Evolutionary conservation across 2,888 invertebrate species (phyloP), one percentile per base, ranked within the genome.

Genomic region (Plagiodera versicolora): DNA sequence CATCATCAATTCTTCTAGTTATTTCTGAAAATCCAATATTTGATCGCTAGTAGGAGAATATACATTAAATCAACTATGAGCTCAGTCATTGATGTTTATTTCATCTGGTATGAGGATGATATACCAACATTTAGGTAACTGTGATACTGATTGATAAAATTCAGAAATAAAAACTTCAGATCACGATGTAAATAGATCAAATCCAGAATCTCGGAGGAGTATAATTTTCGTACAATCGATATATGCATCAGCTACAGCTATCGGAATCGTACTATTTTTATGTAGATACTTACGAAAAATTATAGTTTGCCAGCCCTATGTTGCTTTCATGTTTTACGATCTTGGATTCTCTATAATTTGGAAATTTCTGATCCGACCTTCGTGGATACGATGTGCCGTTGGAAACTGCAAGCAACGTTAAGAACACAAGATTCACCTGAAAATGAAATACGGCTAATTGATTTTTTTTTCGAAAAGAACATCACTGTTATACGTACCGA

Each of bases 291-390:
- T 60, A 69, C 69, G 66, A 63, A 56, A 69, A 69, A 48, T 67
- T 69, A 48, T 69, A 69, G 48, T 67, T 67, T 24, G 56, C 60
- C n/a, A 63, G 19, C 39, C 69, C 69, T 44, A 69, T 61, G 44
- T 69, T 69, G 54, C 60, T 69, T 51, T 69, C 65, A 49, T 69
- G 69, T 24, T 64, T 67, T 14, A 69, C 62, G 48, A 69, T 69
- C 60, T 67, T 69, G 4, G 69, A 63, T 8, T 65, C 61, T 17
- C 57, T 59, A 39, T 67, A 65, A 48, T 67, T 67, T 39, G 56
- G 55, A 35, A 28, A 61, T n/a, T 56, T 39, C 11, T 50, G 28
- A 0, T 61, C 59, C 1, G 39, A 57, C 20, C 65, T 59, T 49
- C 63, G 61, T n/a, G 65, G 65, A 56, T 63, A 67, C 3, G 64